phyloP scores from a whole-genome alignment of 2,113 vertebrate species.

The Urocitellus parryii region DNA sequence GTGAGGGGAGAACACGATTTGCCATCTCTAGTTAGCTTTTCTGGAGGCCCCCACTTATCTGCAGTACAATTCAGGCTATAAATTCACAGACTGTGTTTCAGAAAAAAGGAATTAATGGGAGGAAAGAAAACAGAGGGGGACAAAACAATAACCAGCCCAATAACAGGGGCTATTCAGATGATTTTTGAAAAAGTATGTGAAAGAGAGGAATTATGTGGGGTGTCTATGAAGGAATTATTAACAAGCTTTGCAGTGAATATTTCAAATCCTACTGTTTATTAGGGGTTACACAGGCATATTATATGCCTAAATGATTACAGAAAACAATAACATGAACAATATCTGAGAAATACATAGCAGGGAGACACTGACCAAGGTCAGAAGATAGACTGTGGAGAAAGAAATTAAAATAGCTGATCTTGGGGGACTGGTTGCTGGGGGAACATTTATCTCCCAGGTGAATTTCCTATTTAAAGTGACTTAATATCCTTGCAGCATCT shows the following conservation, averaged over 20 bases:
- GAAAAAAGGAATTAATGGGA: not conserved
- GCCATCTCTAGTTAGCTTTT: not conserved
- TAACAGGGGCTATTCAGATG: not conserved
- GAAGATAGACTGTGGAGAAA: not conserved
- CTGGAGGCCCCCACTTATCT: constrained; percentile 80
- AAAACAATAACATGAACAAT: constrained; percentile 5
- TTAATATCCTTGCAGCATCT: not conserved
- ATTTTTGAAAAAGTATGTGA: not conserved
- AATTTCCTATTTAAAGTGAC: constrained; percentile 39
- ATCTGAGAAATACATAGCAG: not conserved
- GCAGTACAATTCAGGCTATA: constrained; percentile 92
- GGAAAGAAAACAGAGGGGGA: not conserved
- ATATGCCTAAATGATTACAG: not conserved
- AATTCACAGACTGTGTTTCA: constrained; percentile 84
- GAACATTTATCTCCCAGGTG: not conserved
- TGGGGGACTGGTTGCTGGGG: not conserved
- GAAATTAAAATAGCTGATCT: constrained; percentile 14
- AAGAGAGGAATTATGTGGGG: not conserved
- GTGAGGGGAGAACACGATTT: not conserved
- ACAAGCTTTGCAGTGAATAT: not conserved
- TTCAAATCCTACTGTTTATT: not conserved
- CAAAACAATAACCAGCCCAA: not conserved
- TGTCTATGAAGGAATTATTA: not conserved
- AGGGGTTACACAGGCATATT: not conserved
- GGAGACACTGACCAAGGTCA: not conserved